These are phyloP conservation scores for Choloepus didactylus DNA, from an alignment of 2,797 vertebrate genomes.

Conservation along the genomic window DNA sequence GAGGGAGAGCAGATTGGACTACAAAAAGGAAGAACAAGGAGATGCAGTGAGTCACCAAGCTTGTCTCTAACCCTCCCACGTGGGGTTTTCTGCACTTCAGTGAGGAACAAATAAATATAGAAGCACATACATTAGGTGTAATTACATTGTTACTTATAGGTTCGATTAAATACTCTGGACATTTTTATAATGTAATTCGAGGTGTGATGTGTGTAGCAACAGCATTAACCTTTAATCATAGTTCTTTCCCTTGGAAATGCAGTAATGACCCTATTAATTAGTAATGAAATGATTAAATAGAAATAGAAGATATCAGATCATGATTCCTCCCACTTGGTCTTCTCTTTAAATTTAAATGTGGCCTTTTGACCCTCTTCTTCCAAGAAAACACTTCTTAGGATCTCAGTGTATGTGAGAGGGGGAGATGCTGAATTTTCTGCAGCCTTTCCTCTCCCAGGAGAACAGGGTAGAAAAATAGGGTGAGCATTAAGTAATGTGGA, in stretches of 20 bases:
- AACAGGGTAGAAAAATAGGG: background rate
- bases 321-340: slow-evolving; percentile 17
- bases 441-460: background rate
- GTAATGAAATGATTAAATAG: slow-evolving; percentile 86
- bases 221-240: slow-evolving; percentile 88
- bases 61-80: slow-evolving; percentile 32
- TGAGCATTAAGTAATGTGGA: accelerated
- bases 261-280: slow-evolving; percentile 86
- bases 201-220: slow-evolving; percentile 62
- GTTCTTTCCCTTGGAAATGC: slow-evolving; percentile 72
- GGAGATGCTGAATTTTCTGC: background rate
- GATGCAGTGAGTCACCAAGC: background rate
- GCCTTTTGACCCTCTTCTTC: slow-evolving; percentile 54
- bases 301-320: slow-evolving; percentile 68
- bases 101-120: slow-evolving; percentile 79
- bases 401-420: background rate
- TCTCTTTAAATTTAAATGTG: slow-evolving; percentile 60
- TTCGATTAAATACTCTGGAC: slow-evolving; percentile 85
- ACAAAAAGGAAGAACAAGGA: background rate
- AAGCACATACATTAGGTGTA: slow-evolving; percentile 81
- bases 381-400: slow-evolving; percentile 20
- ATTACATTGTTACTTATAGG: slow-evolving; percentile 84
- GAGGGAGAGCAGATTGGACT: background rate
- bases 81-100: slow-evolving; percentile 64
- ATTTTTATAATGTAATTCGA: slow-evolving; percentile 83